Percentiles rank a stretch among this genome's conserved stretches.
Evolutionary conservation across 2,797 vertebrate species (phyloP).

Genomic region (Sardinella longiceps): DNA sequence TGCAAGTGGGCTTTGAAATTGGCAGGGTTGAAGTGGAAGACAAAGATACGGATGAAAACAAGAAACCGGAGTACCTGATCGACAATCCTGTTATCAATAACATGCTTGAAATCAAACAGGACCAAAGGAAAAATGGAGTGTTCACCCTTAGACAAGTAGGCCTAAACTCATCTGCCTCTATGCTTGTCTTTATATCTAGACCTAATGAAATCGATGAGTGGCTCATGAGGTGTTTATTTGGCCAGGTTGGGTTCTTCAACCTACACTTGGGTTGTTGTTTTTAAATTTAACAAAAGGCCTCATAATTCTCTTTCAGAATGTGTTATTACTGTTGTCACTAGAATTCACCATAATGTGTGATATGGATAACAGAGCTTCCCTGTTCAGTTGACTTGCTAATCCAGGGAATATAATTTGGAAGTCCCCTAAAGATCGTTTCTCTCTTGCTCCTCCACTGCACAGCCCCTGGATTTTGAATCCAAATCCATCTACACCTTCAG

Average conservation of each 20-base stretch:
- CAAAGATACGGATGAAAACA: slow-evolving; percentile 85
- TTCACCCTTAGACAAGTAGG: slow-evolving; percentile 85
- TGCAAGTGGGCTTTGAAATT: slow-evolving; percentile 73
- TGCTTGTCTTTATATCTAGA: background rate
- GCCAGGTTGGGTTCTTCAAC: background rate
- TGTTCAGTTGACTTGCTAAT: background rate
- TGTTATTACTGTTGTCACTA: background rate
- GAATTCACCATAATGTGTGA: background rate
- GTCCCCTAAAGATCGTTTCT: background rate
- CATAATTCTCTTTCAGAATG: too few relatives aligned
- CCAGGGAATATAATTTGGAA: too few relatives aligned
- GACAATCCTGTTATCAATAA: background rate
- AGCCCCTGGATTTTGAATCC: slow-evolving; percentile 88
- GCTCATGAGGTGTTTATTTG: too few relatives aligned
- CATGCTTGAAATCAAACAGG: slow-evolving; percentile 75
- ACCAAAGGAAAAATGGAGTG: slow-evolving; percentile 79
- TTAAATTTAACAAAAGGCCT: background rate
- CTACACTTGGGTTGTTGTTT: background rate
- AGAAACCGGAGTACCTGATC: slow-evolving; percentile 83
- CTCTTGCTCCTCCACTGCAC: background rate
- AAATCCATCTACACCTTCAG: slow-evolving; percentile 72
- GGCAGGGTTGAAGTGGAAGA: slow-evolving; percentile 82
- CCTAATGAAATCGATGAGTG: background rate
- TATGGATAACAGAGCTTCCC: background rate
- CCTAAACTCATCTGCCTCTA: background rate